Evolutionary conservation across 2,888 invertebrate genomes (phyloP), one percentile per base, ranked within the genome.

Genomic region (Cephus pygmeus): DNA sequence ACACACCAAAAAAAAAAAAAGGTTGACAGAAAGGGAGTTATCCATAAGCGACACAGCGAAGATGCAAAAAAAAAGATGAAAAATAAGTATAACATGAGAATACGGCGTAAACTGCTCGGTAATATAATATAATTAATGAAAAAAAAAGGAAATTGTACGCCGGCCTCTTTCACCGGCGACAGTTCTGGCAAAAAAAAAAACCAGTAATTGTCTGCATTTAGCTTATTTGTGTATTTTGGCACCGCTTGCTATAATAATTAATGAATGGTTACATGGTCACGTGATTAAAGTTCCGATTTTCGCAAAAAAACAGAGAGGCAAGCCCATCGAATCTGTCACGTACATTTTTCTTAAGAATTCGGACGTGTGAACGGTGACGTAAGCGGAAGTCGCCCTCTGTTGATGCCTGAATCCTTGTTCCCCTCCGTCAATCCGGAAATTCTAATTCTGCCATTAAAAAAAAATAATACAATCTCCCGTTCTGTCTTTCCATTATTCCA

Each of bases 201-300:
- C 34, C 74, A 76, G 76, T 75, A 73, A 81, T 79, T 80, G 79
- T 80, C 80, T 73, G 79, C 79, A 81, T 76, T 80, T 79, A 76
- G 75, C 79, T 80, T 82, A 75, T 77, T 80, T 80, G 79, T 78
- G 80, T 80, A 82, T 77, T 81, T 79, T 75, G 76, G 75, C 79
- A 80, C 76, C 79, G 79, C 79, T 79, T 78, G 79, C 77, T 79
- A 75, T 71, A 76, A 79, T 78, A 81, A 80, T 77, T 78, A 73
- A 68, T 75, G 77, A 79, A 83, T 77, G 69, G 71, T 81, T 80
- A 77, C 80, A 75, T 68, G 30, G 40, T 56, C 40, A 56, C 40
- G 0, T 2, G 23, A 56, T 56, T 56, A 2, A 23, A 56, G 23
- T 56, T 56, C 23, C 40, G 40, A 56, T 56, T 56, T 56, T 56